Evolutionary conservation across 92 coral and sea anemone genomes (phyloP), one percentile per base, ranked within the genome.

Genomic region (Virgularia gustaviana): DNA sequence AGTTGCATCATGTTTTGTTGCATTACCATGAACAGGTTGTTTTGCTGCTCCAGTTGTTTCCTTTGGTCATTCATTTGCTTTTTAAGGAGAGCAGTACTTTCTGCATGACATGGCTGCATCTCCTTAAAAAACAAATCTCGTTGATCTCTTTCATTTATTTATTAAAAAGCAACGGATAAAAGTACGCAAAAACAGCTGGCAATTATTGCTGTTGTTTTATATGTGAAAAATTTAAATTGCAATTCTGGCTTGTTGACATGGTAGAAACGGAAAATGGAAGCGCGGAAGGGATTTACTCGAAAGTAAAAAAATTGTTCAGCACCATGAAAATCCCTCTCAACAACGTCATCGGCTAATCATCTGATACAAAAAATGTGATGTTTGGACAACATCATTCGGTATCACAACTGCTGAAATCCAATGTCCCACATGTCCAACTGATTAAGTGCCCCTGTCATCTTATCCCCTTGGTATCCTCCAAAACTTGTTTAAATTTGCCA

Each of bases 401-500:
- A 19, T 29, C 67, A 9, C 67, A 60, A 44, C 18, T 60, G 67
- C 42, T 60, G 35, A 60, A 60, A 32, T 28, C 67, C 9, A 44
- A 60, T n/a, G 30, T 60, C 22, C 30, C 19, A 19, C 22, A 27
- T 25, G 67, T 60, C 42, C 42, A 60, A 60, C 19, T 36, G 7
- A 25, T 60, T 18, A 60, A 60, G 19, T 60, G 67, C 35, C 35
- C 67, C 9, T 60, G 35, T 62, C 61, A 80, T 73, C 24, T 80
- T 25, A 78, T 72, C 65, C 74, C 64, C 56, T 25, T 73, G 11
- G 63, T 63, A 19, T 78, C 80, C 64, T 61, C 72, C 55, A 71
- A 80, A 27, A 79, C 85, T 37, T 79, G 79, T 35, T 63, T 60
- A 36, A 18, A 80, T 58, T 39, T 73, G 45, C 63, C 85, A 49